Conservation (phyloP, 2,113 vertebrate genomes). For the Epinephelus moara region DNA sequence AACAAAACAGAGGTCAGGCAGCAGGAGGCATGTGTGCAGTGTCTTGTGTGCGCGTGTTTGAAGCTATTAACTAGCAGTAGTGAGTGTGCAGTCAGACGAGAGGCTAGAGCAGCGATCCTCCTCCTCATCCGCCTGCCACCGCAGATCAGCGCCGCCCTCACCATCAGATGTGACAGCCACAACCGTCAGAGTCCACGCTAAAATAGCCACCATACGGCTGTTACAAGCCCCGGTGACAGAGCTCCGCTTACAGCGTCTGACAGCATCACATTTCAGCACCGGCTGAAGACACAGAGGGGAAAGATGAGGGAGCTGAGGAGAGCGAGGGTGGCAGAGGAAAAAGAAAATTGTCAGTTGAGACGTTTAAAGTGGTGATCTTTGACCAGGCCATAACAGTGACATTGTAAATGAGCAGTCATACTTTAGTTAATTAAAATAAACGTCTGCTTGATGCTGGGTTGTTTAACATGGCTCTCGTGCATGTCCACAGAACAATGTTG, state of each 20-base stretch:
- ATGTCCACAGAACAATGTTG: neutral
- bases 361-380: neutral
- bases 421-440: neutral
- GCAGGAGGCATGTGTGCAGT: neutral
- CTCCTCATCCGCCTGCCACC: slow-evolving; percentile 54
- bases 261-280: slow-evolving; percentile 69
- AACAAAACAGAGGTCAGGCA: slow-evolving; percentile 34
- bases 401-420: too few relatives aligned
- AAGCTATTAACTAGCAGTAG: slow-evolving; percentile 18
- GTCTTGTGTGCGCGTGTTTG: neutral
- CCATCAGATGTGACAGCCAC: slow-evolving; percentile 83
- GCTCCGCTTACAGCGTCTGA: slow-evolving; percentile 75
- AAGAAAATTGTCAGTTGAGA: too few relatives aligned
- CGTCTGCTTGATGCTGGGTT: neutral
- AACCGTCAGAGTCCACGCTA: slow-evolving; percentile 72
- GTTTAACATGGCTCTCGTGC: neutral
- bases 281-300: neutral
- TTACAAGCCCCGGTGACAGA: slow-evolving; percentile 69
- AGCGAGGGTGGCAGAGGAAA: neutral
- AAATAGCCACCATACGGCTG: slow-evolving; percentile 82
- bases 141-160: slow-evolving; percentile 66
- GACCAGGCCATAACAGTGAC: neutral
- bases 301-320: neutral
- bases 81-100: slow-evolving; percentile 7
- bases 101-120: slow-evolving; percentile 10